phyloP scores from a whole-genome alignment of 2,113 vertebrate genomes.

The Trichechus manatus region DNA sequence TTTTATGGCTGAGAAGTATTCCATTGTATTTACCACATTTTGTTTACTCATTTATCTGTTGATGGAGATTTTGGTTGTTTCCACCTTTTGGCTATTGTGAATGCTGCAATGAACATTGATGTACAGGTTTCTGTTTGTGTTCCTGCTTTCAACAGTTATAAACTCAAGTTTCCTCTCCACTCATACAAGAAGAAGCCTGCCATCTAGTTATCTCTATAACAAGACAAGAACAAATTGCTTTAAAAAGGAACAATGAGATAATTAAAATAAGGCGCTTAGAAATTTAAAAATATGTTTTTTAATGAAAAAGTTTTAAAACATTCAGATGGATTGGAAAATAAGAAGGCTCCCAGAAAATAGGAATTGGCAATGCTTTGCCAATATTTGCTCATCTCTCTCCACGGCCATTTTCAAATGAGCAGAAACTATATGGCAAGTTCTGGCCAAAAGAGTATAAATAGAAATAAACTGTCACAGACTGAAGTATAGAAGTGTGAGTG shows the following conservation, averaged over 20 bases:
- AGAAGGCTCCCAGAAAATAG: not conserved
- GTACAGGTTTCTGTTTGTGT: no score
- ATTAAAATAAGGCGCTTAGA: not conserved
- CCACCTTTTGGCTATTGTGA: no score
- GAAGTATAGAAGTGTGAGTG: not conserved
- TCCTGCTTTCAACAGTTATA: no score
- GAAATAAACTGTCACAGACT: not conserved
- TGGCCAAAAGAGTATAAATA: not conserved
- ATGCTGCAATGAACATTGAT: no score
- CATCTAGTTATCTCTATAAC: not conserved
- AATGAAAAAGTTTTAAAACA: no score
- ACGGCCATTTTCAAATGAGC: not conserved
- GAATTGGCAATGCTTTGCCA: not conserved
- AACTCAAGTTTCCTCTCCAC: not conserved
- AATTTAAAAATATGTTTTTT: no score
- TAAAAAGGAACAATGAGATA: not conserved
- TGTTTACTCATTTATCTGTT: no score
- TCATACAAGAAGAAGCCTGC: not conserved
- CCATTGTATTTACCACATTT: no score
- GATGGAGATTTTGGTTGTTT: no score
- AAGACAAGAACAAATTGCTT: not conserved
- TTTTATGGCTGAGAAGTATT: no score
- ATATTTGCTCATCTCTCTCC: not conserved
- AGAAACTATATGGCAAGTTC: not conserved
- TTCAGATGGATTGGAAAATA: not conserved